phyloP scores from a whole-genome alignment of 2,113 vertebrate genomes.

The Anseranas semipalmata region DNA sequence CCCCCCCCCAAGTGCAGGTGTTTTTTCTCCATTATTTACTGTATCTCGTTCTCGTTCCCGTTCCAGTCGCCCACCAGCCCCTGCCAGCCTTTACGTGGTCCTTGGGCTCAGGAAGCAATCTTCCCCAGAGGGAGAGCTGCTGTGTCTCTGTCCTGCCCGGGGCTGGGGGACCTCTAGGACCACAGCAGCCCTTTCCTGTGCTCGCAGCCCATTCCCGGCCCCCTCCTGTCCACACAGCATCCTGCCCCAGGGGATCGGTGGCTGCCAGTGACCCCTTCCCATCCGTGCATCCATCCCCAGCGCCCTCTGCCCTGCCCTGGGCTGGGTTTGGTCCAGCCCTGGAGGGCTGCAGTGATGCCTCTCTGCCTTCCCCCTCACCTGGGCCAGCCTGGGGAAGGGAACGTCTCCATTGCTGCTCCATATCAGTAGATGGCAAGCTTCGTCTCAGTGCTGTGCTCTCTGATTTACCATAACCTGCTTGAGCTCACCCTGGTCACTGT shows the following conservation, averaged over 20 bases:
- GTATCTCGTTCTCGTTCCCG: background rate
- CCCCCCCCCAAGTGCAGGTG: background rate
- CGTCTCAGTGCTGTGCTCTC: background rate
- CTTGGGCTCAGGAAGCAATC: background rate
- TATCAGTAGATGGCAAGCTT: background rate
- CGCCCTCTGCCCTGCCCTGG: background rate
- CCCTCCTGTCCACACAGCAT: background rate
- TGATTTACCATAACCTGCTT: background rate
- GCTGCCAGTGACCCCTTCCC: background rate
- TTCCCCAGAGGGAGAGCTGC: background rate
- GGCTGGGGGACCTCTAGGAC: background rate
- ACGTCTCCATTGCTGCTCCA: background rate
- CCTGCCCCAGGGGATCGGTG: background rate
- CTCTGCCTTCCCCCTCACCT: background rate
- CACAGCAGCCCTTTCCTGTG: background rate
- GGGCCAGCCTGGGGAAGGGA: background rate
- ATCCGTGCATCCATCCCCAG: background rate
- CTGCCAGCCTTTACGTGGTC: background rate
- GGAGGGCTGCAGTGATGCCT: fast-evolving
- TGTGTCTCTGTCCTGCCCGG: background rate
- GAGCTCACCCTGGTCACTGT: background rate
- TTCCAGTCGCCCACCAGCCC: background rate
- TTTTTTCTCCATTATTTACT: constrained; percentile 26
- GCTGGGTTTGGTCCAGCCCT: background rate
- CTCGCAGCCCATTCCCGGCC: background rate